A percentile compares a stretch with the other conserved stretches of the same genome.
Conservation (phyloP, 2,888 invertebrate genomes). For the Electrophaes corylata region DNA sequence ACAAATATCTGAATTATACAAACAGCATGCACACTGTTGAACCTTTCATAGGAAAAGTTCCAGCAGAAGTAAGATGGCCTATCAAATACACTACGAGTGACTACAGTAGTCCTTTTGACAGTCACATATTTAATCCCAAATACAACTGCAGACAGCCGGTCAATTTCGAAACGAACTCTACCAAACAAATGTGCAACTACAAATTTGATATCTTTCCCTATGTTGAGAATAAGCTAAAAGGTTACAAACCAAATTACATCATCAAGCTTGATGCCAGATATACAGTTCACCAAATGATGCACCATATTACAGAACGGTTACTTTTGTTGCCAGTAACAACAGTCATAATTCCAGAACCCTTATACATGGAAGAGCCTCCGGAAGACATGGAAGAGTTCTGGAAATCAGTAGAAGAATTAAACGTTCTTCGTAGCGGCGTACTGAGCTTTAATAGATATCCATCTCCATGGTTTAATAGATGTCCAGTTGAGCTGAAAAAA, state of each 20-base stretch:
- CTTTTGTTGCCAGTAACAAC: constrained; percentile 56
- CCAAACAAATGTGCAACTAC: constrained; percentile 79
- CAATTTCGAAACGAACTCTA: constrained; percentile 71
- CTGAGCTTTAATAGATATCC: constrained; percentile 64
- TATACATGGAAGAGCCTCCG: constrained; percentile 63
- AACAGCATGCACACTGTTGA: constrained; percentile 45
- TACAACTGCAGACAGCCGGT: constrained; percentile 76
- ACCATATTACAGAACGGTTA: constrained; percentile 73
- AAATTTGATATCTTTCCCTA: constrained; percentile 66
- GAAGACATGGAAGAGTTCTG: constrained; percentile 75
- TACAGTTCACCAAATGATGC: constrained; percentile 73
- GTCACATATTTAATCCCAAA: constrained; percentile 61
- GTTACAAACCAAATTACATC: constrained; percentile 80
- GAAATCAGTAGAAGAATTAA: constrained; percentile 57
- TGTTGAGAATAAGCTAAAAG: constrained; percentile 79
- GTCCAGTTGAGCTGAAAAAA: constrained; percentile 86
- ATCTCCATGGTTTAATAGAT: constrained; percentile 85
- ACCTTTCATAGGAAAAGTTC: constrained; percentile 47
- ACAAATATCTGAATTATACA: constrained; percentile 63
- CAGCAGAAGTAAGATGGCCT: constrained; percentile 63
- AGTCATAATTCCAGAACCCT: constrained; percentile 69
- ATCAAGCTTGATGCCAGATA: constrained; percentile 85
- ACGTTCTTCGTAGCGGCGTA: constrained; percentile 54
- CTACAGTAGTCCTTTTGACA: constrained; percentile 51
- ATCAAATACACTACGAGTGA: constrained; percentile 57